phyloP scores from a whole-genome alignment of 2,888 invertebrate genomes.

The Imbricaverruca yamaguchii region DNA sequence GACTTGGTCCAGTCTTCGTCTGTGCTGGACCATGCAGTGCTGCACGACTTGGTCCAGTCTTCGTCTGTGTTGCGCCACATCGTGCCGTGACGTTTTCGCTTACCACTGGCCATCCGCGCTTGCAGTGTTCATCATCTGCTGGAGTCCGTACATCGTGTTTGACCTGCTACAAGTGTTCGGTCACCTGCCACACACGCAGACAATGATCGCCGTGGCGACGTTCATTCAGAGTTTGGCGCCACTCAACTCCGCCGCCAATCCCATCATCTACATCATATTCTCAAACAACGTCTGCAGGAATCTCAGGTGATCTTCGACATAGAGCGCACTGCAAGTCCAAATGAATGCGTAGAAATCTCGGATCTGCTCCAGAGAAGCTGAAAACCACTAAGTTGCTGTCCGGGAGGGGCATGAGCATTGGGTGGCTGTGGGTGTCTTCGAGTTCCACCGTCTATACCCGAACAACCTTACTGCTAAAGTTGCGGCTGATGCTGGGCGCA shows the following conservation, averaged over 20 bases:
- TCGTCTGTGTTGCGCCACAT: no score
- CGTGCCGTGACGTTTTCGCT: no score
- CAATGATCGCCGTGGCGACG: conserved; percentile 73
- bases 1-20: not conserved
- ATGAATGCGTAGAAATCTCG: no score
- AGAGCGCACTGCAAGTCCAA: no score
- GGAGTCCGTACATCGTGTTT: conserved; percentile 91
- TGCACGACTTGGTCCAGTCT: not conserved
- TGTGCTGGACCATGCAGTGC: not conserved
- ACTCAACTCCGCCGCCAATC: conserved; percentile 88
- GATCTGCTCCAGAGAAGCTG: no score
- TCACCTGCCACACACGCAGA: conserved; percentile 66
- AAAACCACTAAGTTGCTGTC: no score
- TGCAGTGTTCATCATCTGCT: conserved; percentile 85
- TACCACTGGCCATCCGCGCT: conserved; percentile 32
- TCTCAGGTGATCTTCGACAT: conserved; percentile 54
- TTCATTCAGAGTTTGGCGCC: conserved; percentile 87
- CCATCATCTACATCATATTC: conserved; percentile 87
- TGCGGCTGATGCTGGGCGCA: no score
- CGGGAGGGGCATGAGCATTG: no score
- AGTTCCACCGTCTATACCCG: no score
- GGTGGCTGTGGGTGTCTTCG: no score
- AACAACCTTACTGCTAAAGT: no score
- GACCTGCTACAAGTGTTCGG: conserved; percentile 83
- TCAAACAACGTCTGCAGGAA: conserved; percentile 79